Evolutionary conservation across 2,113 vertebrate species (phyloP).

Genomic region (Chauna torquata): DNA sequence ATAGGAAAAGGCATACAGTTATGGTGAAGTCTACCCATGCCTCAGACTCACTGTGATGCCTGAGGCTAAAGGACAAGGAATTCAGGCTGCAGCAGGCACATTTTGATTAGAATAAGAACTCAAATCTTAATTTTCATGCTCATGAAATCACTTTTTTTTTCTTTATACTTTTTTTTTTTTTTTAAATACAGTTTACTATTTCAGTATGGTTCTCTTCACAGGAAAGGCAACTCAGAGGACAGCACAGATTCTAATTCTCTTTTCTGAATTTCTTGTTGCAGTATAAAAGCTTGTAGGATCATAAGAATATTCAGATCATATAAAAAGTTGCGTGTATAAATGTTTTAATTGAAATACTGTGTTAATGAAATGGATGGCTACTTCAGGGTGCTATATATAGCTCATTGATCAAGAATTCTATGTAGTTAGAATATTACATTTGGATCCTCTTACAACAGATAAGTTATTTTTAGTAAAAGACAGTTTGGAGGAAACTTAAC

Average conservation of each 20-base stretch:
- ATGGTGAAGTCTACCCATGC: neutral
- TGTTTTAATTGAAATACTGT: neutral
- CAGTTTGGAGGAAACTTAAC: neutral
- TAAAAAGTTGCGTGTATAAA: neutral
- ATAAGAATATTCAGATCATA: neutral
- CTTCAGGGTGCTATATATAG: neutral
- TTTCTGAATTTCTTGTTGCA: neutral
- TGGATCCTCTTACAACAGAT: neutral
- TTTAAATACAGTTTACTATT: neutral
- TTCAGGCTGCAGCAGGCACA: neutral
- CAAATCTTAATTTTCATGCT: neutral
- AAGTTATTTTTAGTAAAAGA: neutral
- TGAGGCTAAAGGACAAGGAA: neutral
- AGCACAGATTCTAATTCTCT: neutral
- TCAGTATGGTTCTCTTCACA: neutral
- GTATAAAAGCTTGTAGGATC: neutral
- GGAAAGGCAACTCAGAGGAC: neutral
- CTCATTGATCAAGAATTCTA: neutral
- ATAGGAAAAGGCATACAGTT: neutral
- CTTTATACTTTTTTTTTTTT: neutral
- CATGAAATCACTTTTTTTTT: neutral
- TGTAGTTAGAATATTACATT: neutral
- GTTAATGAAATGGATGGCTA: neutral
- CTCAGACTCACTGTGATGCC: neutral
- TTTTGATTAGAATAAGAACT: neutral